These are phyloP conservation scores for Gambelia wislizenii DNA, from an alignment of 2,797 vertebrate genomes.

Conservation along the genomic window DNA sequence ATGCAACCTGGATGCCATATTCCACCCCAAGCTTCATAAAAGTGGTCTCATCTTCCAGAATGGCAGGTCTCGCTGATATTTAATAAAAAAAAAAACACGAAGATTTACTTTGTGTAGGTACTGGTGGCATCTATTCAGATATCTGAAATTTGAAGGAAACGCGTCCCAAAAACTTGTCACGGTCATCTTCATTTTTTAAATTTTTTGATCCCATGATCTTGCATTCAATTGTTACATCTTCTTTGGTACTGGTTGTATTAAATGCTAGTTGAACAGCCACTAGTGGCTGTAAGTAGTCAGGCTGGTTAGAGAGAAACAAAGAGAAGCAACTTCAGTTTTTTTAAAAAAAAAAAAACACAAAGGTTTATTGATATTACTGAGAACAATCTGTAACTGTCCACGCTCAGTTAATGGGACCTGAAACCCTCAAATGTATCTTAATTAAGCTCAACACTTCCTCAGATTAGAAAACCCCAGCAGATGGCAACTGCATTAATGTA, in stretches of 20 bases:
- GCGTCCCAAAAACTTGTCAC: slow-evolving; percentile 93
- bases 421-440: not conserved
- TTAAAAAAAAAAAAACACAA: slow-evolving; percentile 2
- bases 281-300: slow-evolving; percentile 89
- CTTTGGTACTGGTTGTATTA: slow-evolving; percentile 74
- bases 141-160: slow-evolving; percentile 87
- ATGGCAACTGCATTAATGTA: not conserved
- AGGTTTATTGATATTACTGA: slow-evolving; percentile 18
- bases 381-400: not conserved
- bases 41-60: slow-evolving; percentile 78
- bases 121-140: slow-evolving; percentile 78
- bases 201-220: slow-evolving; percentile 85
- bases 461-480: too few relatives aligned
- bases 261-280: slow-evolving; percentile 89
- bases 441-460: not conserved
- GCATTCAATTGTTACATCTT: slow-evolving; percentile 86
- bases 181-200: slow-evolving; percentile 86
- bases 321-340: slow-evolving; percentile 45
- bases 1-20: slow-evolving; percentile 78
- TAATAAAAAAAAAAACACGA: slow-evolving; percentile 70
- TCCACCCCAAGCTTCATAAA: slow-evolving; percentile 76
- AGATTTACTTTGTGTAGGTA: slow-evolving; percentile 76
- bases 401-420: not conserved
- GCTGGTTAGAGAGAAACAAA: slow-evolving; percentile 77
- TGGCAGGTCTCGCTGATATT: slow-evolving; percentile 78